Percentiles rank a stretch among this genome's conserved stretches.
Evolutionary conservation across 2,888 invertebrate species (phyloP).

Genomic region (Noctua fimbriata): DNA sequence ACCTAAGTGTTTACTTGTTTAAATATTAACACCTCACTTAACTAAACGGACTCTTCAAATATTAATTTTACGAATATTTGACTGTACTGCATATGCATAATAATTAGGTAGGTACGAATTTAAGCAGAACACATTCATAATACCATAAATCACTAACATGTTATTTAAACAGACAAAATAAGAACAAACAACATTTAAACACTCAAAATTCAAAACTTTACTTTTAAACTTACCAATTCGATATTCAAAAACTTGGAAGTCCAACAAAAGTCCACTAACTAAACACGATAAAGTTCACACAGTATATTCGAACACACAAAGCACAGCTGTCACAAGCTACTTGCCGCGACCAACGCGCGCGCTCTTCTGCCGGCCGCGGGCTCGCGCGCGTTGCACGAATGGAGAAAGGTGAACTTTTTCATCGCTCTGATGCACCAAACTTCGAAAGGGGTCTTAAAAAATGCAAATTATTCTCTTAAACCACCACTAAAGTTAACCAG

Average conservation of each 20-base stretch:
- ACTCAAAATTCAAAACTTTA: background rate
- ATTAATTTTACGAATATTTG: slow-evolving; percentile 4
- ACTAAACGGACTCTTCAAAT: slow-evolving; percentile 29
- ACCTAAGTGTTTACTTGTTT: background rate
- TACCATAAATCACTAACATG: background rate
- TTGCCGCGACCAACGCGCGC: slow-evolving; percentile 50
- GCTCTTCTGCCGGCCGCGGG: slow-evolving; percentile 51
- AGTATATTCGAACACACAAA: slow-evolving; percentile 52
- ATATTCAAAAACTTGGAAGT: slow-evolving; percentile 22
- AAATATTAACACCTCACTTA: slow-evolving; percentile 39
- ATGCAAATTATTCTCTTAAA: slow-evolving; percentile 53
- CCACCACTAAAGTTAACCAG: slow-evolving; percentile 32
- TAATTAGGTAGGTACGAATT: background rate
- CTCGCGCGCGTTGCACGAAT: slow-evolving; percentile 44
- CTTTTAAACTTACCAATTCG: slow-evolving; percentile 40
- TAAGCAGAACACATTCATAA: background rate
- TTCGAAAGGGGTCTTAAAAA: slow-evolving; percentile 58
- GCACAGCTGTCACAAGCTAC: slow-evolving; percentile 44
- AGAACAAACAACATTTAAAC: background rate
- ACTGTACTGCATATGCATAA: background rate
- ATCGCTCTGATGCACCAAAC: slow-evolving; percentile 59
- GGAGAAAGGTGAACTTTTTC: slow-evolving; percentile 67
- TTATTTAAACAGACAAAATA: background rate
- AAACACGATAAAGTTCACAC: slow-evolving; percentile 64
- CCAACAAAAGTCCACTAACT: slow-evolving; percentile 56